Conservation (phyloP, 2,888 invertebrate species). For the Limnephilus lunatus region DNA sequence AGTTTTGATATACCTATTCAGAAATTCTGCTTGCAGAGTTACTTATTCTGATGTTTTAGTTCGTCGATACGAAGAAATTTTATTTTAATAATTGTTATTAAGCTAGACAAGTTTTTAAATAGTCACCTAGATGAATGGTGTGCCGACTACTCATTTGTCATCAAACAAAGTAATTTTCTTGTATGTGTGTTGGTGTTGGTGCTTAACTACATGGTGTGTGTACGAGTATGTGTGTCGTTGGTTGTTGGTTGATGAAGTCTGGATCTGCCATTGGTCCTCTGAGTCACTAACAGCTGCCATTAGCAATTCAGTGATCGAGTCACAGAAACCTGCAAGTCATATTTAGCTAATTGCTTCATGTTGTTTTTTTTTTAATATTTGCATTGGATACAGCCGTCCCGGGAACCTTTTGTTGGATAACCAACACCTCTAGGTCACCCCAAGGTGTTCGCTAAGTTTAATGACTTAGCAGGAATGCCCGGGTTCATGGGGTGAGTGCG, state of each 20-base stretch:
- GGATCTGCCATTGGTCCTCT: conserved; percentile 17
- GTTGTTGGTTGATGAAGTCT: neutral
- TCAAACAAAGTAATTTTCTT: neutral
- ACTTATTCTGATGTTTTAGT: neutral
- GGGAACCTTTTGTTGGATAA: too few relatives aligned
- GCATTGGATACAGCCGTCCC: too few relatives aligned
- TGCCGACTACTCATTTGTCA: neutral
- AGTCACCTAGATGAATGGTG: neutral
- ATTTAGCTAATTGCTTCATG: neutral
- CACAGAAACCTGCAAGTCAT: neutral
- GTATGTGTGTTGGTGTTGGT: neutral
- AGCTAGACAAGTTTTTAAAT: neutral
- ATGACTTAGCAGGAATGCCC: too few relatives aligned
- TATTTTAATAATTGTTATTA: neutral
- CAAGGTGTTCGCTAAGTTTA: too few relatives aligned
- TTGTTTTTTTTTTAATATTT: too few relatives aligned
- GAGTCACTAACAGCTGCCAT: conserved; percentile 32
- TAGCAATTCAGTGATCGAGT: conserved; percentile 4
- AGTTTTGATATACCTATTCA: too few relatives aligned
- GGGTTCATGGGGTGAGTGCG: too few relatives aligned
- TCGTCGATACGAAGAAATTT: neutral
- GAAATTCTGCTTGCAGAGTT: neutral
- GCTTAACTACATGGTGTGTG: neutral
- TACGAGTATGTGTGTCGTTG: neutral
- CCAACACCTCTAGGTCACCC: too few relatives aligned